Conservation (phyloP, 2,888 invertebrate species). For the Trachelus tabidus region DNA sequence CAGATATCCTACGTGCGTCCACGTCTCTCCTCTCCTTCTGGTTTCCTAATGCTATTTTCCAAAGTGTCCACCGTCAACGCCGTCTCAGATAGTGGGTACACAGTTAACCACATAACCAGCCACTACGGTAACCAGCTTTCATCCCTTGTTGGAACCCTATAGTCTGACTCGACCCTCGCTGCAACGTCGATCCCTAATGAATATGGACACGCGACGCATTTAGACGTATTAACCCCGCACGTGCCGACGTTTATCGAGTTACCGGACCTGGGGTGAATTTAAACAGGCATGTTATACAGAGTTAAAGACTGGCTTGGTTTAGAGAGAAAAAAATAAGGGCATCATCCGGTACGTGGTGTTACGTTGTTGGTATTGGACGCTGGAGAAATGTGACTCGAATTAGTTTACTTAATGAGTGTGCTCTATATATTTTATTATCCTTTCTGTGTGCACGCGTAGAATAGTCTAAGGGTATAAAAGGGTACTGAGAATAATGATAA, state of each 20-base stretch:
- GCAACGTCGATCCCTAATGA: constrained; percentile 50
- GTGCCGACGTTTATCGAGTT: constrained; percentile 28
- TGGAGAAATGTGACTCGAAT: neutral
- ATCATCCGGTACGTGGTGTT: neutral
- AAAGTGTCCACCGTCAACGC: neutral
- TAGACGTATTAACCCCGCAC: constrained; percentile 51
- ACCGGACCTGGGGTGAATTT: constrained; percentile 9
- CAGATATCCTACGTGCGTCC: neutral
- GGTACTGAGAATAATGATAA: neutral
- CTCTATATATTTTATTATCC: neutral
- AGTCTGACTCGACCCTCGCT: neutral
- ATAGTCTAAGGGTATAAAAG: neutral
- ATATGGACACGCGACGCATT: constrained; percentile 62
- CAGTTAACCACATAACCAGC: neutral
- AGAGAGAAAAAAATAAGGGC: neutral
- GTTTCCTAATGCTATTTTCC: neutral
- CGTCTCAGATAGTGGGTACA: neutral
- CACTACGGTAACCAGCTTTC: neutral
- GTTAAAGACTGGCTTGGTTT: neutral
- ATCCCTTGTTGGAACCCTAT: neutral
- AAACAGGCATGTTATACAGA: neutral
- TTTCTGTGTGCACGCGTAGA: neutral
- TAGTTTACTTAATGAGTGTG: neutral
- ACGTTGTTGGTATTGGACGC: neutral
- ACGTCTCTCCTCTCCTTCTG: neutral